Percentiles rank a stretch among this genome's conserved stretches.
phyloP scores from a whole-genome alignment of 1,140 invertebrate genomes.

The Frieseomelitta varia region DNA sequence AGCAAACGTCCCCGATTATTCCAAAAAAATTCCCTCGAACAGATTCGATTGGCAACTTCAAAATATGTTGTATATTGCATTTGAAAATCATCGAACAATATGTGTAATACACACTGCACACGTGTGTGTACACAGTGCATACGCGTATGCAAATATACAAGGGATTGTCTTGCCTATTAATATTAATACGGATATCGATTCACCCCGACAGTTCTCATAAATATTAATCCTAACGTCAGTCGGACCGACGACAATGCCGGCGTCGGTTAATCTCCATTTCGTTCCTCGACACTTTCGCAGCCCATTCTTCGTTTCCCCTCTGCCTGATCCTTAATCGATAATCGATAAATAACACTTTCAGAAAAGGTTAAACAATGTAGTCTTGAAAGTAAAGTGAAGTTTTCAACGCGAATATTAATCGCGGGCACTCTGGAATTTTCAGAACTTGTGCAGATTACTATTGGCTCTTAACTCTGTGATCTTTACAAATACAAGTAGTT shows the following conservation, averaged over 20 bases:
- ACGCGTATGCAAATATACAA: not conserved
- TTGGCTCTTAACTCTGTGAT: too few species aligned
- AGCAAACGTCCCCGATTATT: too few species aligned
- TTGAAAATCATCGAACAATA: too few species aligned
- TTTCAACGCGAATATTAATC: not conserved
- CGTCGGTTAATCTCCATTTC: conserved; percentile 51
- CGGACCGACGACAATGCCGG: conserved; percentile 28
- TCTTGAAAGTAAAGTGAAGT: not conserved
- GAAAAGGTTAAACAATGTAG: not conserved
- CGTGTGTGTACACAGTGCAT: not conserved
- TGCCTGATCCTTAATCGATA: conserved; percentile 5
- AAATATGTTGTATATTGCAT: too few species aligned
- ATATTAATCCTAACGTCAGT: conserved; percentile 58
- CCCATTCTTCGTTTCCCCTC: not conserved
- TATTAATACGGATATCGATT: conserved; percentile 59
- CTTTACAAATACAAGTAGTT: too few species aligned
- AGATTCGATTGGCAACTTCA: too few species aligned
- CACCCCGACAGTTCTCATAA: conserved; percentile 50
- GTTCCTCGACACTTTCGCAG: conserved; percentile 20
- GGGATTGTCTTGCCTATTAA: conserved; percentile 50
- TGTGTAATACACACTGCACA: not conserved
- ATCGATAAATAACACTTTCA: conserved; percentile 7
- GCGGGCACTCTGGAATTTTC: too few species aligned
- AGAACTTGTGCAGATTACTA: not conserved
- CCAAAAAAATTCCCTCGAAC: too few species aligned